Base-by-base conservation (phyloP, 2,888 invertebrate species). In the Eugnorisma glareosa region DNA sequence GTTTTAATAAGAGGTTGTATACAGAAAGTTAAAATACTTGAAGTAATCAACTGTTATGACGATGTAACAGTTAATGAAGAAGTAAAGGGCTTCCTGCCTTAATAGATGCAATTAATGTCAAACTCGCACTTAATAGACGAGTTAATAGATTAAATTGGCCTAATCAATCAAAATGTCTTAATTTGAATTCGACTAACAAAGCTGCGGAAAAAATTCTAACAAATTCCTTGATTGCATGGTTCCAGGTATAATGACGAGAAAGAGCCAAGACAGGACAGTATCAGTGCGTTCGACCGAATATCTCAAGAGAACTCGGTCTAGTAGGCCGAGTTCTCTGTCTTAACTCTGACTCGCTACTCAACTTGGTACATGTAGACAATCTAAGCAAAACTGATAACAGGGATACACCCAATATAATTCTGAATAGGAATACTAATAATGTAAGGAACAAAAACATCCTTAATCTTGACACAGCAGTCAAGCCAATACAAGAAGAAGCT, bases 41-140 rank as follows among this genome's bases (percentile, higher is more conserved):
- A 70, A 51, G 28, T 67, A 71, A 74, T 66, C n/a, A 75, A 67
- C n/a, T 57, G 11, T 37, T 35, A 24, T 31, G 35, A 45, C 31
- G 31, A 48, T 11, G 21, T 31, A 76, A 61, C 28, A 43, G 40
- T 59, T 82, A 45, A 71, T 76, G 18, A 81, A 75, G 75, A 70
- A 75, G 43, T 61, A 70, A 81, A 75, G 61, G 37, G 45, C n/a
- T 72, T 37, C 63, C 70, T 82, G 77, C 43, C 37, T 61, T 69
- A 54, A 67, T 66, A 75, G 37, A 48, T 43, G 64, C 48, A 69
- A 73, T 82, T 61, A 81, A 80, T 75, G 81, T 59, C 61, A 67
- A 28, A 24, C 69, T 54, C 37, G 45, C 67, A 48, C 31, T 79
- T 45, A 67, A 73, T 57, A 18, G 18, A 31, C 24, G 40, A 64